Evolutionary conservation across 1,140 invertebrate genomes (phyloP), one percentile per base, ranked within the genome.

Genomic region (Drosophila subobscura): DNA sequence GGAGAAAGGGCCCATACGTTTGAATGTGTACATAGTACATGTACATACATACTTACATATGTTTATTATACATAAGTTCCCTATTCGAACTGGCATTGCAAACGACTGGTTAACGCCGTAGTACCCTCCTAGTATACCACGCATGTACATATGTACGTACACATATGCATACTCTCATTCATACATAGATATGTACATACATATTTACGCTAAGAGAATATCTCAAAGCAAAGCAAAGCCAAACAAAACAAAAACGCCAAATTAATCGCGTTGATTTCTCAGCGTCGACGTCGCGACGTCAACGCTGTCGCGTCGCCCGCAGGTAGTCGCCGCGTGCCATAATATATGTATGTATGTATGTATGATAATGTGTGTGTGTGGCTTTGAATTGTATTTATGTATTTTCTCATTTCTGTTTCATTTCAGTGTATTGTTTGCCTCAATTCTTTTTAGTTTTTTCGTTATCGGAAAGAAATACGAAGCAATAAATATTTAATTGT

Each of bases 401-500:
- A 63, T 46, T 64, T 72, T 73, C 51, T 37, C 33, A 37, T 37
- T 40, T 61, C 23, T 59, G 74, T 46, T 50, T 59, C 49, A 50
- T 77, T 60, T 23, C 16, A 27, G 8, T 55, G 65, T 46, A 29
- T 64, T 41, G 44, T 49, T 33, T 57, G 33, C 16, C 46, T n/a
- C 40, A 25, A 20, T 59, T 60, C 65, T 51, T 64, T 59, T 42
- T 53, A 50, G 51, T 45, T 59, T 42, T 65, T 45, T 42, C 53
- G 70, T 85, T 85, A 85, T 85, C 80, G 72, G 67, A 47, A 77
- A 71, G 81, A 65, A 85, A 77, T 81, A 81, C 73, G 86, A 81
- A 77, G 81, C 74, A 86, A 85, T 85, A 85, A 85, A 86, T 86
- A 81, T 61, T 88, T 81, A 86, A 86, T 86, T 86, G 77, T 75